Evolutionary conservation across 2,113 vertebrate species (phyloP), one percentile per base, ranked within the genome.

Genomic region (Chaetodon auriga): DNA sequence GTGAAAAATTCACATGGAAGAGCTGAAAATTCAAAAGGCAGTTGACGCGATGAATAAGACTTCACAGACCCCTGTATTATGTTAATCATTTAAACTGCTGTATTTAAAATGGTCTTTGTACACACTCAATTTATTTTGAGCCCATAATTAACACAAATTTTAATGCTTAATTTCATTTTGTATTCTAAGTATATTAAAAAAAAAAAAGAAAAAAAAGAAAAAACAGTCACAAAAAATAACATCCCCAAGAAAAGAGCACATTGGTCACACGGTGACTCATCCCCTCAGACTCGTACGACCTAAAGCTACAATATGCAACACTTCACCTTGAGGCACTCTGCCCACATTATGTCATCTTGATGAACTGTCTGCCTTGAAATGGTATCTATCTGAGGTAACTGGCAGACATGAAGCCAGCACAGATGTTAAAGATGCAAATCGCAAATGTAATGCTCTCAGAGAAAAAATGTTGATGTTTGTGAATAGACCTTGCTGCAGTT

Each of bases 331-430:
- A 77, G 61, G 68, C 66, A n/a, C 46, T 76, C 54, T 79, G 75
- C 82, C 70, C 62, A 38, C n/a, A 72, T 62, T 60, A 61, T 83
- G 75, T 83, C 75, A 83, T 60, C 54, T 21, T 80, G 57, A 75
- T 58, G 54, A 62, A 19, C 30, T 25, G 54, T 68, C 66, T 76
- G 58, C 57, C 64, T 64, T 70, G 49, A 76, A 60, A 64, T 66
- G 13, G 9, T 45, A 35, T 45, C 48, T 51, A 25, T 51, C 54
- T 66, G 58, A 79, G 63, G 63, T 48, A 66, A 66, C 66, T 30
- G 61, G 36, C 66, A 54, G 78, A 76, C 74, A 76, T 75, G 38
- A 60, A 71, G 46, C 25, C 25, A 12, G 58, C 62, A n/a, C 65
- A 48, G 60, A 53, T 43, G 53, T 57, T 18, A 16, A 57, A 69